Base-by-base conservation (phyloP, 2,888 invertebrate genomes). In the Emmelina monodactyla region DNA sequence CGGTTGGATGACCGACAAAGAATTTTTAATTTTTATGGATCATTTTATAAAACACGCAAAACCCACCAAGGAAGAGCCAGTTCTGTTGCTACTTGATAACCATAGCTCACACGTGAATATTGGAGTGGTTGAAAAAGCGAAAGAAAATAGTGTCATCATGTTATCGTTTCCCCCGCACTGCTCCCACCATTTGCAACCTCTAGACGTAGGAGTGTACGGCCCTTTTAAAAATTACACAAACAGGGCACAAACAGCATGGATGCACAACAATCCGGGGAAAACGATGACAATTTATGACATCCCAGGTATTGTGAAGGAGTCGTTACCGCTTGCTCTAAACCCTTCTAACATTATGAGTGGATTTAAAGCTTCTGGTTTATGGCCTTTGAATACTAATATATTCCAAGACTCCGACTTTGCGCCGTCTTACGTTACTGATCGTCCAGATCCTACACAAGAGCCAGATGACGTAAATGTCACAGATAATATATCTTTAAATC, bases 81-180 rank as follows among this genome's bases (percentile, higher is more conserved):
- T 42, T 22, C 22, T 46, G 15, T 31, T 47, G 36, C 37, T 46
- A 2, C 41, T 46, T n/a, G 44, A 44, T 31, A 46, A 43, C 40
- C 43, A 42, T 29, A 33, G 37, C 16, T 31, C 31, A 14, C 42
- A 45, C 35, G 33, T 42, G 37, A 36, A 35, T 30, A 37, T 43
- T 15, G 11, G 9, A 33, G 41, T 43, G 7, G 15, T 44, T 11
- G 39, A 45, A 14, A 41, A 40, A 25, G 31, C 39, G 37, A 22
- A 44, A 43, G 37, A 39, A 38, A 35, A 25, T 37, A 39, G 37
- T 30, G 40, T 46, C 16, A 34, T 44, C 37, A 28, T 40, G 10
- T 33, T 41, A 32, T 41, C 40, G 7, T 38, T 39, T 33, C 45
- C 36, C 30, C 39, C 33, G 15, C 40, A 40, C 32, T 41, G 39